phyloP scores from a whole-genome alignment of 2,113 vertebrate species.

The Nothoprocta perdicaria region DNA sequence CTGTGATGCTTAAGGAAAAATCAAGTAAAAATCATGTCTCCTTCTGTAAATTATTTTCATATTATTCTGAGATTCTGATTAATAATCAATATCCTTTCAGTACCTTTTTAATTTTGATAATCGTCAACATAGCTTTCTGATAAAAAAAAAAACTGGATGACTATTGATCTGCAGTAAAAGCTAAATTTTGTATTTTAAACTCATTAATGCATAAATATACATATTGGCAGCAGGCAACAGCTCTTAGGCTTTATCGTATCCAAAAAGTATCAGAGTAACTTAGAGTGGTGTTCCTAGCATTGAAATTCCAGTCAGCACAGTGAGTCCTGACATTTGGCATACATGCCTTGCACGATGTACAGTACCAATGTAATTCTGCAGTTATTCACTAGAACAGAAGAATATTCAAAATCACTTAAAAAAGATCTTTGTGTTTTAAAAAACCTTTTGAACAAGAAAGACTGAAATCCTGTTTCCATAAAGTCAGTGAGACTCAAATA shows the following conservation, averaged over 20 bases:
- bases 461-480: not conserved
- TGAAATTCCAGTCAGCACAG: not conserved
- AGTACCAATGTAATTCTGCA: not conserved
- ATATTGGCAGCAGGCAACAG: not conserved
- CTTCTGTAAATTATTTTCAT: not conserved
- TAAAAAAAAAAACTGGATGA: not conserved
- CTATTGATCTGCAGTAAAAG: not conserved
- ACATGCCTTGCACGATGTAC: not conserved
- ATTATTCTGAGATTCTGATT: not conserved
- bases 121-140: too few species aligned
- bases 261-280: not conserved
- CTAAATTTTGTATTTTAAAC: not conserved
- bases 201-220: not conserved
- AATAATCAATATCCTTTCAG: not conserved
- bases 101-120: not conserved
- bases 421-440: not conserved
- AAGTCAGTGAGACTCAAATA: not conserved
- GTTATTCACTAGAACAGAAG: not conserved
- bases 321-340: not conserved
- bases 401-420: not conserved
- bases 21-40: not conserved
- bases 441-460: not conserved
- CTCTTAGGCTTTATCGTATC: not conserved
- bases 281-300: constrained; percentile 5
- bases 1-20: not conserved